Evolutionary conservation across 2,113 vertebrate species (phyloP).

Genomic region (Istiophorus platypterus): DNA sequence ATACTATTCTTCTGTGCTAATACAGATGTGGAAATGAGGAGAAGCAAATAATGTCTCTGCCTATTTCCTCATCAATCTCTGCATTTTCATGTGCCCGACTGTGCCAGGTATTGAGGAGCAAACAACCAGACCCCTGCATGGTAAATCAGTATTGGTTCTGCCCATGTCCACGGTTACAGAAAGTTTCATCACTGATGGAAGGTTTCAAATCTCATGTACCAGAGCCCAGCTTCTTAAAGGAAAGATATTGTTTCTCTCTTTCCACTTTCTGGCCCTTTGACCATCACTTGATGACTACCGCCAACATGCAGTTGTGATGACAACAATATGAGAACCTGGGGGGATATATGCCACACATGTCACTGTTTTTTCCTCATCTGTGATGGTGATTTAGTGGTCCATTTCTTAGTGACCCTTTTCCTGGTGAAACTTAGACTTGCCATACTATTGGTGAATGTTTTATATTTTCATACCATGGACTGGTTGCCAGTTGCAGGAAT

Average conservation of each 20-base stretch:
- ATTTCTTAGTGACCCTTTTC: not conserved
- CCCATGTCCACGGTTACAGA: not conserved
- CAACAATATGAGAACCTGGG: too few relatives aligned
- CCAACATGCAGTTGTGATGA: too few relatives aligned
- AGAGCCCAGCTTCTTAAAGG: not conserved
- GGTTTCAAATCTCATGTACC: not conserved
- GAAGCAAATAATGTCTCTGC: too few relatives aligned
- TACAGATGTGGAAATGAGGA: too few relatives aligned
- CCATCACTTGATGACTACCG: too few relatives aligned
- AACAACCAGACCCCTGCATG: not conserved
- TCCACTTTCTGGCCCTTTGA: too few relatives aligned
- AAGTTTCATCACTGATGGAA: not conserved
- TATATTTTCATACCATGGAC: not conserved
- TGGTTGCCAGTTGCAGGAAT: not conserved
- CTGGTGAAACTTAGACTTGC: not conserved
- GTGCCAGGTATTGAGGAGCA: not conserved
- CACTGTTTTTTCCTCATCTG: too few relatives aligned
- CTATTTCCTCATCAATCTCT: not conserved
- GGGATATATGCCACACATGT: too few relatives aligned
- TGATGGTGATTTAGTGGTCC: too few relatives aligned
- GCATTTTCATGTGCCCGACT: not conserved
- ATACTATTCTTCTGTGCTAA: too few relatives aligned
- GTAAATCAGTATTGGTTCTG: not conserved
- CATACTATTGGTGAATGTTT: too few relatives aligned
- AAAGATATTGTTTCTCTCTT: too few relatives aligned